Conservation (phyloP, 2,797 vertebrate species). For the Channallabes apus region DNA sequence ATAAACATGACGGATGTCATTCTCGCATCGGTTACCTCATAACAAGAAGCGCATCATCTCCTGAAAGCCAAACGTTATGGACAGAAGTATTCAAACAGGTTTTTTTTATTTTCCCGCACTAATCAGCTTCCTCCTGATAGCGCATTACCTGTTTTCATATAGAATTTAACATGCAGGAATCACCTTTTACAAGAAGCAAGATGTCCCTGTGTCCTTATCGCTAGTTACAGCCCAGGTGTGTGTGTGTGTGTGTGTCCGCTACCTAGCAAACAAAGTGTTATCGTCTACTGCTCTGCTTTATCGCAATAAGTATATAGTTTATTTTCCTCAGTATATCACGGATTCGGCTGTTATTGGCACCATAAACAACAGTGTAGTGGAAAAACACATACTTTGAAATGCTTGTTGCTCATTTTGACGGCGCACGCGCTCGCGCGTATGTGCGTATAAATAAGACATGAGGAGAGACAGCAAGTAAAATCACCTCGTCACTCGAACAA, state of each 20-base stretch:
- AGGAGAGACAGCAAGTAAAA: constrained; percentile 2
- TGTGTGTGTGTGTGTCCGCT: not conserved
- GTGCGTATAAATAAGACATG: not conserved
- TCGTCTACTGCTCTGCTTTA: not conserved
- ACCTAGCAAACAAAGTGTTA: not conserved
- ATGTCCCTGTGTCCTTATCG: not conserved
- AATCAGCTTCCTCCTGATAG: not conserved
- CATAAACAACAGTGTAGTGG: not conserved
- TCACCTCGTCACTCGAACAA: not conserved
- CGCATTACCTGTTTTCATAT: not conserved
- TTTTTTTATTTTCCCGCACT: not conserved
- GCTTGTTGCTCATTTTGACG: not conserved
- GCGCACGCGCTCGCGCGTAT: not conserved
- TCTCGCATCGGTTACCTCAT: not conserved
- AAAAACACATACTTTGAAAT: not conserved
- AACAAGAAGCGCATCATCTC: not conserved
- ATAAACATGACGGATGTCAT: not conserved
- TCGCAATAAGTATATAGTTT: not conserved
- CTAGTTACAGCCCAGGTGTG: not conserved
- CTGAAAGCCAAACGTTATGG: not conserved
- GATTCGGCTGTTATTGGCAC: not conserved
- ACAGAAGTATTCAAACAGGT: not conserved
- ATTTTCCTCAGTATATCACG: not conserved
- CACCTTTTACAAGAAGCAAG: not conserved
- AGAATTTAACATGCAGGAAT: not conserved